Base-by-base conservation (phyloP, 2,888 invertebrate genomes). In the Microplitis deprimator region DNA sequence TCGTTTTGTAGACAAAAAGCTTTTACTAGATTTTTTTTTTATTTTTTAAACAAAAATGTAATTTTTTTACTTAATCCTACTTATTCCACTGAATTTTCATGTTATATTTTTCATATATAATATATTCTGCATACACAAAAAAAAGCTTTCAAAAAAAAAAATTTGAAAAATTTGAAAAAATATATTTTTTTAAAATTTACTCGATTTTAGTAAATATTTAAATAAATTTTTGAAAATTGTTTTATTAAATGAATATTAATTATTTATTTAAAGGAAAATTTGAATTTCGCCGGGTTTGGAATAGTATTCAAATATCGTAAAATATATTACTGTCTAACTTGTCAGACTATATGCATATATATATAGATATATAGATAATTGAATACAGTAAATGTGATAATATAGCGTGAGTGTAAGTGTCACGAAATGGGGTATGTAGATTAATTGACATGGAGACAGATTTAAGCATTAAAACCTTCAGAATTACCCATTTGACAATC, bases 361-460 rank as follows among this genome's bases (percentile, higher is more conserved):
- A 17, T 64, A 16, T 62, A 5, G 1, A 17, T 20, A 29, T 29
- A 29, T 29, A 29, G 29, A 13, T 17, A 62, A 62, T 62, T 16
- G 62, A 17, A 62, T 62, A 16, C 62, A 20, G 16, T 16, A 16
- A 62, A 6, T 16, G 7, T 16, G 17, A 62, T 62, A 17, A 17
- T 62, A 62, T 62, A 3, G 20, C 50, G 62, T 20, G 62, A 17
- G 16, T 16, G 20, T 62, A 59, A 59, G 60, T 59, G 50, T 70
- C 60, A 70, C 6, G 10, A 16, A 40, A 62, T 6, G 13, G 38
- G 5, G 20, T 6, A 61, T 60, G 13, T 16, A 61, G 16, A 71
- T 71, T 40, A 62, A 71, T 71, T 71, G 62, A 39, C 16, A 61
- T n/a, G 38, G 29, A 38, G 61, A 71, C n/a, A 39, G 29, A 71